phyloP scores from a whole-genome alignment of 1,140 invertebrate species.

The Drosophila obscura region DNA sequence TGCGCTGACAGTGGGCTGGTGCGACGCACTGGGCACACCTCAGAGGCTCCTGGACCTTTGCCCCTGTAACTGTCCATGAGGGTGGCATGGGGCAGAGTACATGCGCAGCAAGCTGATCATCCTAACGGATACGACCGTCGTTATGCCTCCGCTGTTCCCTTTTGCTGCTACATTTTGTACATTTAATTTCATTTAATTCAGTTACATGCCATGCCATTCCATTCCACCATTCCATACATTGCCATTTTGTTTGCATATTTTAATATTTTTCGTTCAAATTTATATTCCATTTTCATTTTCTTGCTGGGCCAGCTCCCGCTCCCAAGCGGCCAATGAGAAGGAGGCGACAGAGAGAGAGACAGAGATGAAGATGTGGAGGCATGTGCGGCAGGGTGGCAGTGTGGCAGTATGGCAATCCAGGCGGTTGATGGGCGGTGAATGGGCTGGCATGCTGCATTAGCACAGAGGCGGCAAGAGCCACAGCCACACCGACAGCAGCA shows the following conservation, averaged over 20 bases:
- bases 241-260: conserved; percentile 23
- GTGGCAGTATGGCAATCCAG: background rate
- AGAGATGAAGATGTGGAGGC: background rate
- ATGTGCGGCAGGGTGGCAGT: background rate
- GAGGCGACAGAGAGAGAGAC: background rate
- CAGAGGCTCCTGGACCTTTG: no score
- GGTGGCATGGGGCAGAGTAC: no score
- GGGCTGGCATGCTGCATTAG: conserved; percentile 63
- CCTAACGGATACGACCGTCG: background rate
- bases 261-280: conserved; percentile 53
- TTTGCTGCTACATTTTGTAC: conserved; percentile 33
- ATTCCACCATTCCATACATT: conserved; percentile 43
- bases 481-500: conserved; percentile 9
- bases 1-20: no score
- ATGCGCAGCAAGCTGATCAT: no score
- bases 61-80: no score
- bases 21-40: no score
- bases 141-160: conserved; percentile 21
- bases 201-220: conserved; percentile 54
- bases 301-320: conserved; percentile 35
- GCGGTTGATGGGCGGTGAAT: conserved; percentile 23
- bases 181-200: conserved; percentile 76
- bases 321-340: conserved; percentile 44
- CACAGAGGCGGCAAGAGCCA: conserved; percentile 57
- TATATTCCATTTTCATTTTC: conserved; percentile 76